Conservation (phyloP, 2,888 invertebrate genomes). For the Rhopalosiphum nymphaeae region DNA sequence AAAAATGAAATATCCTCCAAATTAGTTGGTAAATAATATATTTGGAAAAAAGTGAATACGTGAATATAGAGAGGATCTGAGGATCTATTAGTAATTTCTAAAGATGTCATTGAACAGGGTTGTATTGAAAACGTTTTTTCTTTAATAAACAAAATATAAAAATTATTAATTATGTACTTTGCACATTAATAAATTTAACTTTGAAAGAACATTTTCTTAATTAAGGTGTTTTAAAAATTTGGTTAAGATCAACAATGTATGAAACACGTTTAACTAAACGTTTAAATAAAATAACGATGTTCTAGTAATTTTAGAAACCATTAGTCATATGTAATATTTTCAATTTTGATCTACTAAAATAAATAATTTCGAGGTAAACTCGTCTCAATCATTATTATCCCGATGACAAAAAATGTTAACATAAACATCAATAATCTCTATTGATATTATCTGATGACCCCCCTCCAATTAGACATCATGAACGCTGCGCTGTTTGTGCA, state of each 20-base stretch:
- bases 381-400: no score
- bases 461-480: background rate
- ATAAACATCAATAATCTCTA: no score
- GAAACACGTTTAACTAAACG: no score
- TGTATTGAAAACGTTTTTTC: conserved; percentile 9
- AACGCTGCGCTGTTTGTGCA: background rate
- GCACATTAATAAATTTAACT: conserved; percentile 6
- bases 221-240: background rate
- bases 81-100: background rate
- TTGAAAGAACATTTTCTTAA: background rate
- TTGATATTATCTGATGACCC: no score
- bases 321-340: no score
- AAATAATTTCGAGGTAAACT: no score
- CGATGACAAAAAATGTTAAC: no score
- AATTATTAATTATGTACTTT: conserved; percentile 28
- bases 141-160: conserved; percentile 27
- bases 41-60: conserved; percentile 19
- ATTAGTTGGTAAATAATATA: background rate
- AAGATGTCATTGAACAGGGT: background rate
- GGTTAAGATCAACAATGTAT: conserved; percentile 27
- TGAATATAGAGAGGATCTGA: background rate
- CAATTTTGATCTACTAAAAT: no score
- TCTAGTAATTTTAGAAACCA: no score
- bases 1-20: background rate
- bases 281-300: no score